A percentile compares a stretch with the other conserved stretches of the same genome.
Conservation (phyloP, 2,113 vertebrate species). For the zebrafish (Danio rerio) region GRCz12tu NC_133182.1:14174001-14174500, state of each 20-base stretch:
- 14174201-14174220: constrained; percentile 15
- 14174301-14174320: no score
- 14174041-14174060: constrained; percentile 8
- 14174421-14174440: no score
- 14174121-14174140: constrained; percentile 6
- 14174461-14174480: no score
- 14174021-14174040: constrained; percentile 2
- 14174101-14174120: not conserved
- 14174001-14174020: constrained; percentile 6
- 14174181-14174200: constrained; percentile 8
- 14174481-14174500: no score
- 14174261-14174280: no score
- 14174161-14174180: not conserved
- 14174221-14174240: not conserved
- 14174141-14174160: constrained; percentile 19
- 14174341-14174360: no score
- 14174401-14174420: no score
- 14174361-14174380: no score
- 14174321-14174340: no score
- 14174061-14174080: constrained; percentile 1
- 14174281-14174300: no score
- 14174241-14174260: not conserved
- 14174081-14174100: constrained; percentile 11
- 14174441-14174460: no score
- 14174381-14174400: no score